phyloP scores from a whole-genome alignment of 2,888 invertebrate genomes.

The Venustoraphidia nigricollis region DNA sequence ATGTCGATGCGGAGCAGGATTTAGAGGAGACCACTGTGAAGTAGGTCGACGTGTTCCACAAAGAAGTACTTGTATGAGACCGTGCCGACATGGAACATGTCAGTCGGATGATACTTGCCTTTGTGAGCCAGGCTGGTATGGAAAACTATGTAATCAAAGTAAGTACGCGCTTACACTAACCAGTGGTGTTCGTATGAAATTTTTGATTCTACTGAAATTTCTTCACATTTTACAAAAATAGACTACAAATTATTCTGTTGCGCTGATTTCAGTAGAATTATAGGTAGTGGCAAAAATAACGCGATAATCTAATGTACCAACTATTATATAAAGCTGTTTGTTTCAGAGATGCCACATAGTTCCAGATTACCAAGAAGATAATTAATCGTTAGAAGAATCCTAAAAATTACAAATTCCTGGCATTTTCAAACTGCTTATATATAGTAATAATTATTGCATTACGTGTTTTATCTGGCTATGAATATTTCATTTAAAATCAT shows the following conservation, averaged over 20 bases:
- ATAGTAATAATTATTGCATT: too few relatives aligned
- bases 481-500: too few relatives aligned
- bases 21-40: constrained; percentile 83
- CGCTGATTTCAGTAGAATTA: too few relatives aligned
- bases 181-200: too few relatives aligned
- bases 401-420: too few relatives aligned
- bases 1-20: constrained; percentile 74
- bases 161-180: constrained; percentile 20
- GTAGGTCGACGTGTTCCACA: constrained; percentile 55
- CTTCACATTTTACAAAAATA: too few relatives aligned
- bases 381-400: neutral
- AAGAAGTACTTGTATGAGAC: constrained; percentile 54
- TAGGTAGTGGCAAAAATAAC: too few relatives aligned
- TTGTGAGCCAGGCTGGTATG: constrained; percentile 73
- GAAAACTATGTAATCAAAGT: constrained; percentile 65
- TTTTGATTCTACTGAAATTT: too few relatives aligned
- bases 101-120: constrained; percentile 51
- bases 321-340: neutral
- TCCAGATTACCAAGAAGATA: neutral
- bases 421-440: too few relatives aligned
- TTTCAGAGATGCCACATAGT: constrained; percentile 1
- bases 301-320: too few relatives aligned
- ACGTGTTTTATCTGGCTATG: too few relatives aligned
- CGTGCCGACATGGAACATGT: constrained; percentile 67
- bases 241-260: too few relatives aligned